Conservation (phyloP, 2,797 vertebrate genomes). For the Balearica regulorum region DNA sequence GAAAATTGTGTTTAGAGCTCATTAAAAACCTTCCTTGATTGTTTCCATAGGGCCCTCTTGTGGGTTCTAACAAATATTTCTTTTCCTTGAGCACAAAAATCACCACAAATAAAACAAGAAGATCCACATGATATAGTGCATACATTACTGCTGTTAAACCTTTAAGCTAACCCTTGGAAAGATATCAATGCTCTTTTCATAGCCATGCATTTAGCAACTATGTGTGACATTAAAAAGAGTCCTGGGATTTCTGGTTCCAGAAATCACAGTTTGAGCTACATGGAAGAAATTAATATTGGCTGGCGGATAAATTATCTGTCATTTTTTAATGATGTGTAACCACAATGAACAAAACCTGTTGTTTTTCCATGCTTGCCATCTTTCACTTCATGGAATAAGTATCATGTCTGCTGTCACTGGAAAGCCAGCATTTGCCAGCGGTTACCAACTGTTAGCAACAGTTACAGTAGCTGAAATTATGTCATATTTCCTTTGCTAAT, state of each 20-base stretch:
- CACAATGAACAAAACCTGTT: not conserved
- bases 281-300: not conserved
- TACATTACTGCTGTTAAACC: not conserved
- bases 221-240: not conserved
- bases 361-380: not conserved
- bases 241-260: not conserved
- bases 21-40: not conserved
- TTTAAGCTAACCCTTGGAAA: not conserved
- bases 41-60: not conserved
- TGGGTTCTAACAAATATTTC: not conserved
- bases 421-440: not conserved
- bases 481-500: not conserved
- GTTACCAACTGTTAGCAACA: not conserved
- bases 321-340: not conserved
- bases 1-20: not conserved
- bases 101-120: not conserved
- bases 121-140: not conserved
- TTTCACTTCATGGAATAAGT: not conserved
- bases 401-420: rapidly evolving
- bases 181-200: not conserved
- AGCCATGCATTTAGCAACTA: not conserved
- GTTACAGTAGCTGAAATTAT: not conserved
- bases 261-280: not conserved
- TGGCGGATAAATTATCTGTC: not conserved
- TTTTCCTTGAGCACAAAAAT: not conserved